A percentile compares a stretch with the other conserved stretches of the same genome.
Evolutionary conservation across 2,888 invertebrate genomes (phyloP).

Genomic region (Cenopis cana): DNA sequence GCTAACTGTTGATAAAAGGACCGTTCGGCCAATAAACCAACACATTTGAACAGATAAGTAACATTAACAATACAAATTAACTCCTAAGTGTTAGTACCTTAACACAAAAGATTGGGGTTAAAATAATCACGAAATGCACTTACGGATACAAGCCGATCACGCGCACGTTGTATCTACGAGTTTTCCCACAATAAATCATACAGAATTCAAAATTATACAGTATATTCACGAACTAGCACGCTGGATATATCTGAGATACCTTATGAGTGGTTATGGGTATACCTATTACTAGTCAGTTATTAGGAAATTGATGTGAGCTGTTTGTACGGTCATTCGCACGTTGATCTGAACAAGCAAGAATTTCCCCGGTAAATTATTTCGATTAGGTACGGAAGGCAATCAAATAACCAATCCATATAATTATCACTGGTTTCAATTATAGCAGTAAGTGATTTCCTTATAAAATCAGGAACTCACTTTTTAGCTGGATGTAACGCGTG

Average conservation of each 20-base stretch:
- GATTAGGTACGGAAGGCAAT: neutral
- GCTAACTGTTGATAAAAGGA: conserved; percentile 43
- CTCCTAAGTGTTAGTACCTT: conserved; percentile 28
- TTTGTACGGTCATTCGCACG: conserved; percentile 59
- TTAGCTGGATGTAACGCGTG: neutral
- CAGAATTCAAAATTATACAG: conserved; percentile 53
- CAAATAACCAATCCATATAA: neutral
- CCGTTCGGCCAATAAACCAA: conserved; percentile 1
- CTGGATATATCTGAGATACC: conserved; percentile 51
- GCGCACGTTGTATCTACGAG: conserved; percentile 31
- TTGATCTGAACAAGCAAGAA: conserved; percentile 28
- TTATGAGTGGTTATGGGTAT: conserved; percentile 42
- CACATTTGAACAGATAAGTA: neutral
- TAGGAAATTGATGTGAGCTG: conserved; percentile 59
- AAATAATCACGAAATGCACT: conserved; percentile 37
- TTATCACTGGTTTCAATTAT: neutral
- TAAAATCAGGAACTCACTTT: neutral
- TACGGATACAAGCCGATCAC: conserved; percentile 24
- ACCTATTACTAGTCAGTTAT: conserved; percentile 59
- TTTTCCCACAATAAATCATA: conserved; percentile 46
- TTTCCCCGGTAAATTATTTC: neutral
- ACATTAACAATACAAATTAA: conserved; percentile 30
- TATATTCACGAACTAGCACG: conserved; percentile 57
- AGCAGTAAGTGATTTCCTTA: too few species aligned
- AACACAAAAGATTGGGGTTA: conserved; percentile 7